Evolutionary conservation across 2,888 invertebrate species (phyloP), one percentile per base, ranked within the genome.

Genomic region (Dryobota labecula): DNA sequence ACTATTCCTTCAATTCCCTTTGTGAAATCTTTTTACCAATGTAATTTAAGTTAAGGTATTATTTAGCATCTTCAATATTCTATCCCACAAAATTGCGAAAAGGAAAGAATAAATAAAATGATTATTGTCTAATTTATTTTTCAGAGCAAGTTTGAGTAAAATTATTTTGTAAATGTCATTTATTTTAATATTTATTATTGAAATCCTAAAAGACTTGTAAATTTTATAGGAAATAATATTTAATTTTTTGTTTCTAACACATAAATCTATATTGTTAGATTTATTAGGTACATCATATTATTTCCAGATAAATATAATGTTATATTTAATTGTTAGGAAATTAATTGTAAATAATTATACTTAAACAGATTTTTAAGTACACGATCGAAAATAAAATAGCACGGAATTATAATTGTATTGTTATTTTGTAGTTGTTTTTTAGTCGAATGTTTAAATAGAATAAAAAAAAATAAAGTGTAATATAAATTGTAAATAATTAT

Each of bases 361-460:
- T 75, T 58, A 69, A 65, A 76, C 65, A 73, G 56, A 77, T 76
- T 70, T 61, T 69, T 84, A 77, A 74, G 70, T 69, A 84, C 82
- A 83, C 76, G 20, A 80, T 74, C 72, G 61, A 84, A 86, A 83
- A 83, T 80, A 85, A 81, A 85, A 87, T 86, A 88, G 91, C 90
- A 91, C 90, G 75, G 80, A 86, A 73, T 83, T 81, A 83, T 88
- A 86, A 57, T 78, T 81, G 78, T 82, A 77, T 78, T 84, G 84
- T 77, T 78, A 83, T 70, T 84, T 87, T 81, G 74, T 90, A 89
- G 88, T 87, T 88, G 81, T 77, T 86, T 89, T 90, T 88, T 88
- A 88, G 86, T 84, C 82, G 69, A 78, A 86, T 83, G 77, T 89
- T 86, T 78, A 86, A 80, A 80, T 85, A 88, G 84, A 2, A 38